phyloP scores from a whole-genome alignment of 2,888 invertebrate species.

The Microchrysa polita region DNA sequence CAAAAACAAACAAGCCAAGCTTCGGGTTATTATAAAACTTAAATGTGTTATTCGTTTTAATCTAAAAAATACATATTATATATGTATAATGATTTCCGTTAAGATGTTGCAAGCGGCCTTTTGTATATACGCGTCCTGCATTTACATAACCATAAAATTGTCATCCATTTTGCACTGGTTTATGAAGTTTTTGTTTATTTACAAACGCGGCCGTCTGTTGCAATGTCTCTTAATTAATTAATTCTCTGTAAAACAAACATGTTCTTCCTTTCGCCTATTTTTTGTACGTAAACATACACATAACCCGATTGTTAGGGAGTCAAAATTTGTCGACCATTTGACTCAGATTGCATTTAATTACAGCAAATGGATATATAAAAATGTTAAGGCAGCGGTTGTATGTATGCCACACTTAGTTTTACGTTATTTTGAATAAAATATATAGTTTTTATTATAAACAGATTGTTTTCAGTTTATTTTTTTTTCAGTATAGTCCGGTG shows the following conservation, averaged over 20 bases:
- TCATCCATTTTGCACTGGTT: constrained; percentile 22
- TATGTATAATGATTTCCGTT: constrained; percentile 23
- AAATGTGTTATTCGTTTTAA: background rate
- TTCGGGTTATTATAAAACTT: constrained; percentile 8
- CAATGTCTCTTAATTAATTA: constrained; percentile 26
- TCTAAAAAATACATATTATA: constrained; percentile 32
- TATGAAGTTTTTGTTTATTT: constrained; percentile 18
- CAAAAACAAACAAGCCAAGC: background rate
- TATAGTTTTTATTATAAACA: constrained; percentile 40
- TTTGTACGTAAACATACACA: no score
- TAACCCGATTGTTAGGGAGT: no score
- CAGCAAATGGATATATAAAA: constrained; percentile 24
- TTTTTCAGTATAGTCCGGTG: no score
- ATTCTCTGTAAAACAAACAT: background rate
- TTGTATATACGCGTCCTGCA: constrained; percentile 12
- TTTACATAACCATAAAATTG: constrained; percentile 24
- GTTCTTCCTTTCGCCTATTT: background rate
- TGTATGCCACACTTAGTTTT: constrained; percentile 38
- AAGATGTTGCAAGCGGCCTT: constrained; percentile 8
- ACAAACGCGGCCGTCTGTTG: background rate
- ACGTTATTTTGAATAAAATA: constrained; percentile 39
- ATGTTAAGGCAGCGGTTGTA: constrained; percentile 25
- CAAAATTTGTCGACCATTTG: background rate
- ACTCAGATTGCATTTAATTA: background rate
- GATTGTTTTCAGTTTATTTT: no score